phyloP scores from a whole-genome alignment of 2,888 invertebrate genomes.

The Sphaeridia pumilis region DNA sequence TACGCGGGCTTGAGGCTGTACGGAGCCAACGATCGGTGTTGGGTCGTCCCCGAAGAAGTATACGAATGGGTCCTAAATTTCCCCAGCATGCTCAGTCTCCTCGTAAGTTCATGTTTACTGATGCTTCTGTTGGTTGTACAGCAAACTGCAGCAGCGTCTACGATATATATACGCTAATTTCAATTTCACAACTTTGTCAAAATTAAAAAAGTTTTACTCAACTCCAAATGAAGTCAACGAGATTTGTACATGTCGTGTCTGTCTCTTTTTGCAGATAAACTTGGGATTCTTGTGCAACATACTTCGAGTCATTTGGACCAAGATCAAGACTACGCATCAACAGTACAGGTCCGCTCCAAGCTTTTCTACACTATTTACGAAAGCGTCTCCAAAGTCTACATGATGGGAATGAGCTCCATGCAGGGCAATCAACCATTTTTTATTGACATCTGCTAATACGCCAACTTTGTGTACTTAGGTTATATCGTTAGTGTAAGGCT shows the following conservation, averaged over 20 bases:
- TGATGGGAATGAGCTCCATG: too few species aligned
- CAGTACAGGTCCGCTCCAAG: neutral
- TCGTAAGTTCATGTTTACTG: constrained; percentile 35
- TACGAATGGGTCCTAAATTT: constrained; percentile 41
- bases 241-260: neutral
- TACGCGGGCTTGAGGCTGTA: constrained; percentile 38
- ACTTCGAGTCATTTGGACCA: constrained; percentile 66
- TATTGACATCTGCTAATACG: too few species aligned
- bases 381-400: too few species aligned
- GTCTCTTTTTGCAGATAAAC: constrained; percentile 46
- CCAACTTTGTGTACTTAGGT: too few species aligned
- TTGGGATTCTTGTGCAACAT: constrained; percentile 79
- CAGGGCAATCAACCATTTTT: too few species aligned
- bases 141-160: neutral
- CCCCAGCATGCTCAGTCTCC: constrained; percentile 40
- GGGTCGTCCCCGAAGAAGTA: constrained; percentile 37
- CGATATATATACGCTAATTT: too few species aligned
- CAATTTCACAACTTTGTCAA: neutral
- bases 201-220: neutral
- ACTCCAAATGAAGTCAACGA: neutral
- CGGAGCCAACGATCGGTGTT: constrained; percentile 37
- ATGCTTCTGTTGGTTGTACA: neutral
- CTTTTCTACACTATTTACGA: too few species aligned
- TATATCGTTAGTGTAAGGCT: too few species aligned
- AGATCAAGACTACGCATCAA: constrained; percentile 1